These are phyloP conservation scores for Lysandra coridon DNA, from an alignment of 2,888 invertebrate genomes.

Conservation along the genomic window DNA sequence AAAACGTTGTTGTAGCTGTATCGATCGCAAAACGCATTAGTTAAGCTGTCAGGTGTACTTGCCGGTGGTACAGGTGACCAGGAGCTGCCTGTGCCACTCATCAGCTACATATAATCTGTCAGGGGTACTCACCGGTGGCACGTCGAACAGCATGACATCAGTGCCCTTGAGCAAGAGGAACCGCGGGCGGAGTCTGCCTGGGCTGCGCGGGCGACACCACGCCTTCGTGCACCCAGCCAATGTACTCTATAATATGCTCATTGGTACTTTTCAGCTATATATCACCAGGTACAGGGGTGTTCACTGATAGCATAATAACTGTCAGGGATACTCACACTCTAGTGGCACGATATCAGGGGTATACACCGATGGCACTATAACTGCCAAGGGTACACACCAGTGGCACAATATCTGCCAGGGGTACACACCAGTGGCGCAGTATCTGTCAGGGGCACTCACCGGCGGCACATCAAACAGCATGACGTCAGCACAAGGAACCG, in stretches of 20 bases:
- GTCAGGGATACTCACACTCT: no score
- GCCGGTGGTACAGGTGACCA: no score
- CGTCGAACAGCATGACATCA: slow-evolving; percentile 94
- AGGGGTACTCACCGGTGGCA: no score
- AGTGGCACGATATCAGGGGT: not conserved
- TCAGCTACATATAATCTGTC: no score
- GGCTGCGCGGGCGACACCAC: slow-evolving; percentile 90
- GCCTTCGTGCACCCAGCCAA: slow-evolving; percentile 99
- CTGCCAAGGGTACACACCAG: not conserved
- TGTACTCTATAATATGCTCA: slow-evolving; percentile 93
- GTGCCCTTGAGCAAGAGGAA: slow-evolving; percentile 97
- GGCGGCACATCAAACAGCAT: slow-evolving; percentile 87
- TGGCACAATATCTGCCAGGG: not conserved
- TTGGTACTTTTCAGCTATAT: no score
- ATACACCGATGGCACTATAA: not conserved
- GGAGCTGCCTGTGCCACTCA: no score
- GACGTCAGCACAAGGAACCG: slow-evolving; percentile 94
- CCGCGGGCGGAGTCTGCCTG: slow-evolving; percentile 93
- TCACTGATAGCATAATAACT: no score
- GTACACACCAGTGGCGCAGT: no score
- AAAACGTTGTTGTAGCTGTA: no score
- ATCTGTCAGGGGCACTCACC: no score
- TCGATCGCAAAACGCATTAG: no score
- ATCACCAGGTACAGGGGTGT: not conserved
- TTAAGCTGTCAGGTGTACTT: no score